Conservation (phyloP, 2,888 invertebrate species). For the Aphodius sticticus region DNA sequence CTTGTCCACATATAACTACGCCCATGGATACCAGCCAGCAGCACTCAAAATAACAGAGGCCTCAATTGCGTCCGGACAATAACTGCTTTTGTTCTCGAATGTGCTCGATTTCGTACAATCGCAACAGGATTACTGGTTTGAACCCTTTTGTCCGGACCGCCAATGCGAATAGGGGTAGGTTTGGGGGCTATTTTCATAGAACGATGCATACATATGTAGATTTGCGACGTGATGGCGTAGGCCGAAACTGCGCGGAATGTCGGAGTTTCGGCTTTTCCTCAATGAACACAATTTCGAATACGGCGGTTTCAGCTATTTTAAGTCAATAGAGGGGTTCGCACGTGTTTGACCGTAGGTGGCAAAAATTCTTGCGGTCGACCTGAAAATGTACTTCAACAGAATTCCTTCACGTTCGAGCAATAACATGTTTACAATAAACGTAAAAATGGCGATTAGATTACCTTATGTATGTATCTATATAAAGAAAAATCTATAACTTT, state of each 20-base stretch:
- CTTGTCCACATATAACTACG: not conserved
- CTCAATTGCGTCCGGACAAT: not conserved
- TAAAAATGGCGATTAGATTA: too few species aligned
- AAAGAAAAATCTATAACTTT: too few species aligned
- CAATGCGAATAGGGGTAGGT: not conserved
- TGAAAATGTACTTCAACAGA: too few species aligned
- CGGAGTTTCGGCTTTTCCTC: not conserved
- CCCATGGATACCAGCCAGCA: not conserved
- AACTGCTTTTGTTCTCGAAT: slow-evolving; percentile 4
- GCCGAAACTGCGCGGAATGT: not conserved
- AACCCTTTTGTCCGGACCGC: not conserved
- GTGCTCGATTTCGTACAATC: slow-evolving; percentile 4
- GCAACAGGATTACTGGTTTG: not conserved
- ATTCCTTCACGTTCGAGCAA: too few species aligned
- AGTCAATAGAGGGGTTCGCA: too few species aligned
- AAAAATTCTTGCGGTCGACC: too few species aligned
- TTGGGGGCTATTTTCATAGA: not conserved
- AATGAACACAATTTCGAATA: not conserved
- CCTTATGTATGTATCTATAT: too few species aligned
- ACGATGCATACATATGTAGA: slow-evolving; percentile 4
- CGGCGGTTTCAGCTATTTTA: not conserved
- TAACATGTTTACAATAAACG: too few species aligned
- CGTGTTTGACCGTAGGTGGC: too few species aligned
- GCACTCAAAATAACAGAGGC: not conserved
- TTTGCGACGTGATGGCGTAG: not conserved